Conservation (phyloP, 2,888 invertebrate genomes). For the Parnassius orleans region DNA sequence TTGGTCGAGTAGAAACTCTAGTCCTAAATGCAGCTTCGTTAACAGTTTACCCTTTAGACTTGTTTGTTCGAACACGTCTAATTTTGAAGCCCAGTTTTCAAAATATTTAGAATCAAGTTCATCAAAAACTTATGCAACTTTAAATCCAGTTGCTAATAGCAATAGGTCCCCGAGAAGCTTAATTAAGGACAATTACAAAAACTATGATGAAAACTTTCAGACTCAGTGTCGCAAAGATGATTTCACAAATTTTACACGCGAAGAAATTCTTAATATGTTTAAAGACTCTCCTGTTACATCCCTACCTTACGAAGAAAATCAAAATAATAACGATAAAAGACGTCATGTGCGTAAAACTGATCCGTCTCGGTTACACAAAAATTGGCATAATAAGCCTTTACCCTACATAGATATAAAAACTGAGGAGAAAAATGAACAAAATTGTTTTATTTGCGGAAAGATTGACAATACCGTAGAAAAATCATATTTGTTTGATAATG, state of each 20-base stretch:
- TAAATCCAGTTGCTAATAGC: constrained; percentile 48
- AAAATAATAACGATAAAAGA: constrained; percentile 50
- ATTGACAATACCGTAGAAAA: constrained; percentile 59
- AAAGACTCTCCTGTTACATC: constrained; percentile 70
- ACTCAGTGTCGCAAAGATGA: constrained; percentile 47
- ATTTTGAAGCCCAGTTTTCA: constrained; percentile 66
- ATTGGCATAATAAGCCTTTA: constrained; percentile 45
- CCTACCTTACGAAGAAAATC: constrained; percentile 53
- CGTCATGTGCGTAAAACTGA: constrained; percentile 68
- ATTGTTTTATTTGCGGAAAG: constrained; percentile 66
- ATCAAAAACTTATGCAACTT: constrained; percentile 53
- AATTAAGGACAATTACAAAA: constrained; percentile 47
- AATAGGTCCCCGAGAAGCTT: constrained; percentile 61
- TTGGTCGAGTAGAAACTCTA: constrained; percentile 48
- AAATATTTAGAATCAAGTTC: constrained; percentile 59
- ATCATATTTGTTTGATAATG: constrained; percentile 68
- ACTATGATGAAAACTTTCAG: constrained; percentile 39
- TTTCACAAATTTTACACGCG: constrained; percentile 53
- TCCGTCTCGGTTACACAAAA: constrained; percentile 61
- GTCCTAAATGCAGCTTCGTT: constrained; percentile 58
- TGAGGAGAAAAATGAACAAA: constrained; percentile 53
- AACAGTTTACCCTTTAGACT: constrained; percentile 67
- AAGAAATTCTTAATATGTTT: constrained; percentile 70
- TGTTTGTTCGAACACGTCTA: constrained; percentile 59
- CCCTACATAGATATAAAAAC: constrained; percentile 53